Evolutionary conservation across 23 tunicate species (phyloP).

Genomic region (Trididemnum miniatum): DNA sequence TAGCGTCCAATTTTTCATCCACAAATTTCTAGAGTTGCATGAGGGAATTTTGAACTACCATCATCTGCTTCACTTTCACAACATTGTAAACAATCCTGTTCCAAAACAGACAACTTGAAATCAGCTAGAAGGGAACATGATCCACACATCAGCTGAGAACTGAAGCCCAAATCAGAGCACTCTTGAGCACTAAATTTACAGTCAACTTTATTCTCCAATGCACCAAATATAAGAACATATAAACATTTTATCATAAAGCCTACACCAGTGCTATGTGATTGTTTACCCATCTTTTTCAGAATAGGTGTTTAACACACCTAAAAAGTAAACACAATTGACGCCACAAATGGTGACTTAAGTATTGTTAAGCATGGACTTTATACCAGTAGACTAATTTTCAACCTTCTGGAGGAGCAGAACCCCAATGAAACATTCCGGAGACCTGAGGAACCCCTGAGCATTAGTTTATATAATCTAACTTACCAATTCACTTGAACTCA

Average conservation of each 20-base stretch:
- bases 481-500: no score
- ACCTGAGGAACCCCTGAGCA: no score
- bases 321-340: no score
- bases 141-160: slow-evolving; percentile 70
- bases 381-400: no score
- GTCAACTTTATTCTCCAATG: neutral
- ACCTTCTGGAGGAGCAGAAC: no score
- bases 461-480: no score
- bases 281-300: no score
- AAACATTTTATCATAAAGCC: slow-evolving; percentile 6
- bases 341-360: no score
- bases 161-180: slow-evolving; percentile 60
- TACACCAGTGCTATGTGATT: no score
- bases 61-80: slow-evolving; percentile 73
- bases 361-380: no score
- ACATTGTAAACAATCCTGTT: slow-evolving; percentile 70
- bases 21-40: slow-evolving; percentile 83
- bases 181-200: slow-evolving; percentile 21
- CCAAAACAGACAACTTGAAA: slow-evolving; percentile 40
- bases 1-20: slow-evolving; percentile 99
- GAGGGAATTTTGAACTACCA: slow-evolving; percentile 52
- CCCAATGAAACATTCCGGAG: no score
- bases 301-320: no score
- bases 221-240: neutral
- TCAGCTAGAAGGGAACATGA: slow-evolving; percentile 51